Percentiles rank a stretch among this genome's conserved stretches.
phyloP scores from a whole-genome alignment of 2,888 invertebrate genomes.

The Sarcophaga caerulescens region DNA sequence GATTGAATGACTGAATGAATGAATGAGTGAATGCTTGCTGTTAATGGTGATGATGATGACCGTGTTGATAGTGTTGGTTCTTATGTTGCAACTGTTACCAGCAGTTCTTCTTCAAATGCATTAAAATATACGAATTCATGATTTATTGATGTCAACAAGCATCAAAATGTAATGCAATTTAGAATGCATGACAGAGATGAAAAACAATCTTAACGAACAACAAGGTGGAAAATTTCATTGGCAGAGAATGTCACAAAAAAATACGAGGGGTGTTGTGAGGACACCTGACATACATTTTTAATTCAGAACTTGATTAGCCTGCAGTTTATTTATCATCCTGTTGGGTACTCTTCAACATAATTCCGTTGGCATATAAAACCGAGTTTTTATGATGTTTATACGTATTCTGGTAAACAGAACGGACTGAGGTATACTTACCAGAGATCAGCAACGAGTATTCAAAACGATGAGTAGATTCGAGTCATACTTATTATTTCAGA shows the following conservation, averaged over 20 bases:
- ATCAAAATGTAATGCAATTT: neutral
- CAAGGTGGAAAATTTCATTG: neutral
- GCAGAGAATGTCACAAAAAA: neutral
- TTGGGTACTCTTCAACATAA: too few species aligned
- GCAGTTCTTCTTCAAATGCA: neutral
- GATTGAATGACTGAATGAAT: too few species aligned
- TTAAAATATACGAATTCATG: neutral
- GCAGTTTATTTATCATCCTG: too few species aligned
- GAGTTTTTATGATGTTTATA: too few species aligned
- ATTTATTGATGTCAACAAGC: constrained; percentile 17
- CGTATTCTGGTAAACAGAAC: too few species aligned
- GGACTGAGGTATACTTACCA: too few species aligned
- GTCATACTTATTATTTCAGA: too few species aligned
- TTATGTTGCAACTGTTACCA: neutral
- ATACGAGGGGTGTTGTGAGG: neutral
- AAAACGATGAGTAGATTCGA: too few species aligned
- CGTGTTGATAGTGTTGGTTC: neutral
- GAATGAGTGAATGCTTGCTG: neutral
- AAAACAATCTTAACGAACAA: neutral
- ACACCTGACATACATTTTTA: too few species aligned
- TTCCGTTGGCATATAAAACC: too few species aligned
- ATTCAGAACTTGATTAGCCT: too few species aligned
- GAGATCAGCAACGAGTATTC: too few species aligned
- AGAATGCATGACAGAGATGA: neutral
- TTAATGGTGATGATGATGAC: neutral